Evolutionary conservation across 2,888 invertebrate species (phyloP), one percentile per base, ranked within the genome.

Genomic region (Alcis repandata): DNA sequence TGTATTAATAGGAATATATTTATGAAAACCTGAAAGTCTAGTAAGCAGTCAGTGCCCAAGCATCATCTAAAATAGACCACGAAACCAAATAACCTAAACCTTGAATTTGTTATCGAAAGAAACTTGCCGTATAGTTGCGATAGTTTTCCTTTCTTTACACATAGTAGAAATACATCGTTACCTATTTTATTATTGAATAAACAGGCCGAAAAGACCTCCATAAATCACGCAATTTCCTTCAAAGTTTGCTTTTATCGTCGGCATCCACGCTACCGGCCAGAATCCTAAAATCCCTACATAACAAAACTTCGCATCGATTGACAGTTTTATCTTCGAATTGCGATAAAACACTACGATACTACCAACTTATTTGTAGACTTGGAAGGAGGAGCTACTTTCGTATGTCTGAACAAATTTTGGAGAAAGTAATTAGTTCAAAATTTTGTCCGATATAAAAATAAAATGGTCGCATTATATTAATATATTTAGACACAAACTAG

Each of bases 241-340:
- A 53, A 63, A 64, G 53, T 64, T 64, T 43, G 41, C 36, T 59
- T 58, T 64, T 59, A 64, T 59, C 63, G 52, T 11, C 52, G 22
- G 1, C 33, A 54, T 63, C 52, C 63, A 51, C 56, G 48, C 48
- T 36, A 43, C 45, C 27, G 57, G 40, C 40, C 43, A 51, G 46
- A 59, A 62, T 53, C 63, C 59, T 41, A 49, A 57, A 60, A 57
- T 53, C 57, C 49, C 27, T 9, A 49, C 49, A 33, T 64, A 41
- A 49, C 58, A 41, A 58, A 65, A 61, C 33, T 66, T 66, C 56
- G 51, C 45, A 53, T 51, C 52, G 57, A 66, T 66, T 66, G 65
- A 60, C 65, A 66, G 40, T 66, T 66, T 58, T 66, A 61, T 48
- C 59, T 58, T 41, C 56, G 22, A 52, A 63, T 27, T 41, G 45